Base-by-base conservation (phyloP, 2,113 vertebrate species). In the Antennarius striatus region DNA sequence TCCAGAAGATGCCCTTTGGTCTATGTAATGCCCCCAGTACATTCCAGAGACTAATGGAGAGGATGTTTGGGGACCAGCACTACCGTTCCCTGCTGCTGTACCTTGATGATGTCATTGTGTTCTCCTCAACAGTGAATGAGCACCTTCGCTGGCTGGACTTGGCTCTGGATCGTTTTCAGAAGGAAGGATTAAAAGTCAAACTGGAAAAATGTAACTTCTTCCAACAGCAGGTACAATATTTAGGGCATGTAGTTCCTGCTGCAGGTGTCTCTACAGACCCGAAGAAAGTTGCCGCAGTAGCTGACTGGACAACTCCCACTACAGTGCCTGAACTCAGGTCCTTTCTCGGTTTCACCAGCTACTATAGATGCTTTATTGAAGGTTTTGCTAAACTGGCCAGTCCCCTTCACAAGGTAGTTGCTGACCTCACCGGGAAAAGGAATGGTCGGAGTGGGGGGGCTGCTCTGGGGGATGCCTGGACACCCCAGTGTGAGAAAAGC, bases 251-350 rank as follows among this genome's bases (percentile, higher is more conserved):
- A 0, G 32, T 56, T n/a, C 39, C 54, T 6, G 14, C 5, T 4
- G 3, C n/a, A 15, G 56, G 43, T 15, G 42, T 55, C 1, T 36
- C 53, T 14, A 39, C 53, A n/a, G 61, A 77, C 13, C 62, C 49
- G 1, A n/a, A 13, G 1, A 72, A 77, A 14, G 12, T 62, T 10
- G 46, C 55, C 0, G 53, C 4, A 0, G 53, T 55, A 4, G 43
- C 53, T 0, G 12, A 14, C 16, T 71, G 68, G 55, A 40, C 4
- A n/a, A 16, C n/a, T 50, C 48, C 48, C 15, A 17, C n/a, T 17
- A 50, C 5, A 36, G 28, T 43, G 39, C 22, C 1, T 6, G 55
- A 57, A n/a, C 11, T 57, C 4, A 5, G 39, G 2, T 22, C 17
- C 4, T 51, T 51, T 9, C 49, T 51, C 10, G 49, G 49, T 0